These are phyloP conservation scores for Dascillus cervinus DNA, from an alignment of 2,888 invertebrate genomes.

Conservation along the genomic window DNA sequence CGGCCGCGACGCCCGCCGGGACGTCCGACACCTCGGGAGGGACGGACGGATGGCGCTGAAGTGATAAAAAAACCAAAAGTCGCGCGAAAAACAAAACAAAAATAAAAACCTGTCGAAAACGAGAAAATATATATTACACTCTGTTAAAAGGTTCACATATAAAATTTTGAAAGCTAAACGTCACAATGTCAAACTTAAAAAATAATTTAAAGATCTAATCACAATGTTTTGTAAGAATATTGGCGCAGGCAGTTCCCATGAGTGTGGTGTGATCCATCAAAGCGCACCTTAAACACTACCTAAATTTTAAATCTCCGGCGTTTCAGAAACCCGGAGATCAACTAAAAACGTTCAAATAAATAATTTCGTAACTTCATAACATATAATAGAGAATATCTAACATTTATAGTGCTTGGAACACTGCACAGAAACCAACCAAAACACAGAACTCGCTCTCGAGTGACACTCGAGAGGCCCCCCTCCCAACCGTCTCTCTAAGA, in stretches of 20 bases:
- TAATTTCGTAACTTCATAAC: slow-evolving; percentile 23
- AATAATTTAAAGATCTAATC: slow-evolving; percentile 17
- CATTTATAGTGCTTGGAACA: slow-evolving; percentile 39
- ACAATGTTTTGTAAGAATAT: slow-evolving; percentile 16
- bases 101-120: no score
- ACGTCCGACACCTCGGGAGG: no score
- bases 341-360: slow-evolving; percentile 13
- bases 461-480: slow-evolving; percentile 11
- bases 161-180: slow-evolving; percentile 21
- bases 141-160: slow-evolving; percentile 14
- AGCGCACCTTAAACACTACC: background rate
- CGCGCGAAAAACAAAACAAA: no score
- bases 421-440: slow-evolving; percentile 36
- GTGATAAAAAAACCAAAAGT: no score
- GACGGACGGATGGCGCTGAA: no score
- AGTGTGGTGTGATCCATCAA: background rate
- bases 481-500: slow-evolving; percentile 8
- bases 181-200: slow-evolving; percentile 13
- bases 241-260: background rate
- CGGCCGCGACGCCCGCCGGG: no score
- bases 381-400: slow-evolving; percentile 41
- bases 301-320: background rate
- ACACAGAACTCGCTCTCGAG: slow-evolving; percentile 29
- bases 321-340: slow-evolving; percentile 5
- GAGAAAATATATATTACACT: no score